These are phyloP conservation scores for Tipula confusa DNA, from an alignment of 2,888 invertebrate species.

Conservation along the genomic window DNA sequence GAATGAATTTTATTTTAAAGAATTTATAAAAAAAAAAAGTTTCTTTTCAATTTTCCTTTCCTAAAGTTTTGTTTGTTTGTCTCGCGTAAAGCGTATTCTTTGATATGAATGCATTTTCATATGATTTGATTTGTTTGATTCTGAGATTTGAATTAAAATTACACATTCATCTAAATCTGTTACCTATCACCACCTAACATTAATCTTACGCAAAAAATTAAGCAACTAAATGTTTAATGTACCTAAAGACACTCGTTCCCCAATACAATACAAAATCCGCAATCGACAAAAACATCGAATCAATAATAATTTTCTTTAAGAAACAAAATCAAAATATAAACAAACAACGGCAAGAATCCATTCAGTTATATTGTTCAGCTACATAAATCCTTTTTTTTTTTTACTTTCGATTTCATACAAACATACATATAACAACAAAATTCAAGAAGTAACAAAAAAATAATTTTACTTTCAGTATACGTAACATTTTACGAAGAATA, in stretches of 20 bases:
- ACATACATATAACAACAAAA: neutral
- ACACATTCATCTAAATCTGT: neutral
- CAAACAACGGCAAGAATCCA: neutral
- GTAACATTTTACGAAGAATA: constrained; percentile 1
- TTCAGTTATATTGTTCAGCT: constrained; percentile 6
- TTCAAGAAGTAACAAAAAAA: neutral
- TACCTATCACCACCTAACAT: neutral
- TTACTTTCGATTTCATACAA: neutral
- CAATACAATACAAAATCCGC: neutral
- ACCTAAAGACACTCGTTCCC: no score
- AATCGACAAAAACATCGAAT: neutral
- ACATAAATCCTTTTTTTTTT: constrained; percentile 13
- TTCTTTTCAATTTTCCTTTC: neutral
- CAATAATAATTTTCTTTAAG: neutral
- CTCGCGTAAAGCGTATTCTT: neutral
- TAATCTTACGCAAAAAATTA: neutral
- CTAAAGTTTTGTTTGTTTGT: neutral
- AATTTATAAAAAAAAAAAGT: neutral
- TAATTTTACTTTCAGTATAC: neutral
- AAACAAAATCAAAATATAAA: neutral
- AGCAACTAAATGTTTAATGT: neutral
- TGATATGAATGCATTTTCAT: neutral
- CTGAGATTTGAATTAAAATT: no score
- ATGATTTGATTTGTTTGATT: neutral
- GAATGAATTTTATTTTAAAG: neutral